Conservation (phyloP, 2,797 vertebrate genomes). For the Gymnothorax javanicus region DNA sequence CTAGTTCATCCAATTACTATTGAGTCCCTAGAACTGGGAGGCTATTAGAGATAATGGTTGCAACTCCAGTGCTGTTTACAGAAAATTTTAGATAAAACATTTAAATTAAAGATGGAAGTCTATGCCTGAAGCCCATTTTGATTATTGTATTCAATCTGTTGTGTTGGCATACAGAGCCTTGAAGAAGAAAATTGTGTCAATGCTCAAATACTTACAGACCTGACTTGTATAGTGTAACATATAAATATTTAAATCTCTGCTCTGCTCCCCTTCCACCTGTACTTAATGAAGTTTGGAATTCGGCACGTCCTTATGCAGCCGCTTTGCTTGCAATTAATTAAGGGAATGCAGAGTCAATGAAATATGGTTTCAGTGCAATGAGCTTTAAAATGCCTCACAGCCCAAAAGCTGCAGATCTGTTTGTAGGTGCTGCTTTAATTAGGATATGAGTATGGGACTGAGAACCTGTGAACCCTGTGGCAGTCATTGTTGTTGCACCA, state of each 20-base stretch:
- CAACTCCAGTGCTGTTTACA: too few relatives aligned
- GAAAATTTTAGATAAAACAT: too few relatives aligned
- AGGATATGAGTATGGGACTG: slow-evolving; percentile 4
- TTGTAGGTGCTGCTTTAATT: slow-evolving; percentile 32
- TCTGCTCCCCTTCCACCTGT: too few relatives aligned
- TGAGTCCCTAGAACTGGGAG: too few relatives aligned
- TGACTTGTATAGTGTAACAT: not conserved
- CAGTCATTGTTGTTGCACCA: slow-evolving; percentile 22
- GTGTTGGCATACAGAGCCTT: too few relatives aligned
- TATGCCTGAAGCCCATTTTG: too few relatives aligned
- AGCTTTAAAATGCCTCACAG: not conserved
- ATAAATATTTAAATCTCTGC: not conserved
- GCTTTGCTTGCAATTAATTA: slow-evolving; percentile 29
- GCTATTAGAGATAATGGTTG: too few relatives aligned
- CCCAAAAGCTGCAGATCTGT: not conserved
- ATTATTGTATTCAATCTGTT: too few relatives aligned
- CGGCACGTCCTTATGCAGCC: not conserved
- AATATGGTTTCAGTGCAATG: slow-evolving; percentile 14
- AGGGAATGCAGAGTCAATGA: slow-evolving; percentile 13
- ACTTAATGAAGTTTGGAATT: slow-evolving; percentile 19
- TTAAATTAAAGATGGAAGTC: too few relatives aligned
- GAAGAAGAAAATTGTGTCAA: too few relatives aligned
- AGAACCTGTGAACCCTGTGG: slow-evolving; percentile 8
- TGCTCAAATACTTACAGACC: too few relatives aligned
- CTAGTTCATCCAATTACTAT: too few relatives aligned